A percentile compares a stretch with the other conserved stretches of the same genome.
Conservation (phyloP, 1,140 invertebrate genomes). For the Oppia nitens region DNA sequence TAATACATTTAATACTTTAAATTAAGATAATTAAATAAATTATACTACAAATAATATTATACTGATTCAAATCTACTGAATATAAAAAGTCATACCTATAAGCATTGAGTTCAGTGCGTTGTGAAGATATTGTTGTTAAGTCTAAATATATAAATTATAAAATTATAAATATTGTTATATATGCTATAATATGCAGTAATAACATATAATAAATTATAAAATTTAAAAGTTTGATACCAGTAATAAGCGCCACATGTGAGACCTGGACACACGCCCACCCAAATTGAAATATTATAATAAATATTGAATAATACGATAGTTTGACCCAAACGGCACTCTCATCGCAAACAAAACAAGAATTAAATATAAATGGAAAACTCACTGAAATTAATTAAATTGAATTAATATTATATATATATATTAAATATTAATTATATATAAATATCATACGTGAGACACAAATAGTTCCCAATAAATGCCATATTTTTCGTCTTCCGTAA, state of each 20-base stretch:
- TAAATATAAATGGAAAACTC: slow-evolving; percentile 83
- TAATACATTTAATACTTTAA: too few species aligned
- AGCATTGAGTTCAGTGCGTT: slow-evolving; percentile 64
- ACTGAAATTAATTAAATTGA: too few species aligned
- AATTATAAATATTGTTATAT: too few species aligned
- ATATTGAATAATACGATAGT: slow-evolving; percentile 66
- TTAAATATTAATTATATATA: too few species aligned
- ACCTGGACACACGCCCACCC: slow-evolving; percentile 91
- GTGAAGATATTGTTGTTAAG: slow-evolving; percentile 52
- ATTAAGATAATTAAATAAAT: too few species aligned
- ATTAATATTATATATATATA: too few species aligned
- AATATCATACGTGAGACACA: slow-evolving; percentile 53
- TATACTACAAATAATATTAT: too few species aligned
- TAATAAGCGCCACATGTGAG: slow-evolving; percentile 80
- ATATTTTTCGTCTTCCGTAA: slow-evolving; percentile 23
- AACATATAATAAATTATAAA: too few species aligned
- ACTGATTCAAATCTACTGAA: too few species aligned
- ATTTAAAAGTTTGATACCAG: too few species aligned
- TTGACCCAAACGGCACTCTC: slow-evolving; percentile 45
- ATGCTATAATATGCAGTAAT: too few species aligned
- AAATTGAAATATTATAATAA: slow-evolving; percentile 85
- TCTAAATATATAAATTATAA: too few species aligned
- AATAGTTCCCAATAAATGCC: slow-evolving; percentile 39
- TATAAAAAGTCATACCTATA: slow-evolving; percentile 48
- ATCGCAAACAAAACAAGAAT: slow-evolving; percentile 53